Base-by-base conservation (phyloP, 2,888 invertebrate genomes). In the Cynaeus angustus region DNA sequence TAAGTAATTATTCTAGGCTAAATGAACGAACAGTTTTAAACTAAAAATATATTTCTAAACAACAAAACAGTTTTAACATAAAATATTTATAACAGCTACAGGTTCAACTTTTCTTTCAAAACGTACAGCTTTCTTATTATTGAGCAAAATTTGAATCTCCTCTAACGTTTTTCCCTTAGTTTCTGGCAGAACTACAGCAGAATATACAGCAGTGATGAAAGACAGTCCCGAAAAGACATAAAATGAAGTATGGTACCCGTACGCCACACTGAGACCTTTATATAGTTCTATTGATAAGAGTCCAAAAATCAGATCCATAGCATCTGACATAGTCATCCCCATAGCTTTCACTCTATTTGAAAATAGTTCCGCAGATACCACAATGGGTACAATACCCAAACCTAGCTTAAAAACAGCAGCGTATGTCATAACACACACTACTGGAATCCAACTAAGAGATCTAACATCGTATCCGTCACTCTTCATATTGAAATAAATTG, bases 331-430 rank as follows among this genome's bases (percentile, higher is more conserved):
- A 3, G 79, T 78, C 77, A 81, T 77, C 5, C 80, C 79, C 43
- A 83, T 79, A 1, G 84, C 85, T 77, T 85, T 85, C 12, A 85
- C 80, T 43, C 82, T 82, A 1, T 84, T 81, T 0, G 85, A 83
- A 68, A 85, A 85, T 7, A 85, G 68, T 74, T 85, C 85, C 0
- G 83, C 83, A 6, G 84, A 84, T 62, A 84, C 77, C 9, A 85
- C 82, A 48, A 84, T 83, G 0, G 85, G 85, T 1, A 85, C 83
- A 58, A 84, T 79, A 0, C 85, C 85, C 13, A 85, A 72, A 6
- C 85, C 85, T 6, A 81, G 72, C 72, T 84, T 83, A 50, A 83
- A 84, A 8, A 80, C 78, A 6, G 80, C 76, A 4, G 85, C 84
- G 68, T 84, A 85, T 3, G 81, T 52, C 82, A 85, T 83, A 0